Evolutionary conservation across 2,888 invertebrate species (phyloP), one percentile per base, ranked within the genome.

Genomic region (Ceraclea dissimilis): DNA sequence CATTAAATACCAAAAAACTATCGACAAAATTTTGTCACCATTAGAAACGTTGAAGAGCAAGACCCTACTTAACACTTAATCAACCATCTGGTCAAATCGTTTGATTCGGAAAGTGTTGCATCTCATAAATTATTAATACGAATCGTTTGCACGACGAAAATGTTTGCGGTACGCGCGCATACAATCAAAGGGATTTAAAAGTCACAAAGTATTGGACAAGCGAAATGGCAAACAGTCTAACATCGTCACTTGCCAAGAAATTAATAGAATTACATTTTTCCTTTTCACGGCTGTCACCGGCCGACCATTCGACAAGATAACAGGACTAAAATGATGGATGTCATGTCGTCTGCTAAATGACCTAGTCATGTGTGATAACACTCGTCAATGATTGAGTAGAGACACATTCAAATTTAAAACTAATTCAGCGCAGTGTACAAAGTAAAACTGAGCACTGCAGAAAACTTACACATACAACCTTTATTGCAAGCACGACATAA

Each of bases 171-270:
- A 39, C 13, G 39, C 39, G 39, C 39, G 4, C 39, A 16, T 26
- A 26, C n/a, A 39, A 39, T 39, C 39, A 39, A 39, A 39, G 39
- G 39, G 39, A 39, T 39, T 39, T 39, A 39, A 39, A 39, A 39
- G 39, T 39, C 39, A 39, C 39, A 39, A n/a, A 39, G 39, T 39
- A 39, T 39, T 39, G 39, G 39, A 39, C 16, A 39, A 39, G 39
- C 13, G 39, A 39, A 39, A 39, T 39, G 39, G 39, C 39, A 39
- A 8, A 39, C 39, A 39, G 39, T 16, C 39, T 39, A 39, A 39
- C 39, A 16, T n/a, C 13, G 13, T 26, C 39, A 39, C 39, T 39
- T 39, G 39, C 39, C 39, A 39, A 39, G 39, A 39, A 39, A 39
- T 39, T 39, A 39, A 39, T 39, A 16, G n/a, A 39, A 39, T 39